Evolutionary conservation across 2,113 vertebrate species (phyloP), one percentile per base, ranked within the genome.

Genomic region (Stigmatopora argus): DNA sequence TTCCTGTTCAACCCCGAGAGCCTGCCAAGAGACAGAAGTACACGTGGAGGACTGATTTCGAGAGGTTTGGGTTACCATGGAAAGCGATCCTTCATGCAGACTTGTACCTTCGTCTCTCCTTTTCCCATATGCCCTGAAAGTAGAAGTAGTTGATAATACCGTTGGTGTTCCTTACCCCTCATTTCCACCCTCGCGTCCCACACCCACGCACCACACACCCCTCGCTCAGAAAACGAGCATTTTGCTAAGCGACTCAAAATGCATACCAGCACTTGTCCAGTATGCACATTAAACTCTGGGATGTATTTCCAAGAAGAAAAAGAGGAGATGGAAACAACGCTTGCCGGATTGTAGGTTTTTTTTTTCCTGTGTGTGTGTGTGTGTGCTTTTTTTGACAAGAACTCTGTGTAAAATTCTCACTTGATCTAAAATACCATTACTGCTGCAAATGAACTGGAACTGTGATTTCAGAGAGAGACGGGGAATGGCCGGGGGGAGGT

Each of bases 1-100:
- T 66, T 90, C 86, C 77, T 64, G 73, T 64, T 64, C 64, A 48
- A n/a, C 23, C 64, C 52, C 9, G 38, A 41, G 38, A 41, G 38
- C 38, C 15, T 57, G 63, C 67, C 56, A 85, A 90, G 89, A 89
- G 89, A 92, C 73, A 90, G 91, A 93, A 90, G 80, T 91, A 91
- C 91, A 91, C 92, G 92, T 67, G 85, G 91, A 79, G 93, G 92
- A 92, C 91, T 90, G 69, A 80, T 88, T 86, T 88, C 86, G 79
- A 71, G 67, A 63, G 81, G 78, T 49, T 75, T 59, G 45, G 69
- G 82, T 88, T 80, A 72, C 81, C 81, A 80, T 81, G 85, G 86
- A 87, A 84, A 88, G 77, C 73, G 78, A 83, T 61, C 78, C 82
- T 72, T 84, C 85, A 78, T 67, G 69, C 76, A 63, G 76, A 83